Conservation (phyloP, 2,888 invertebrate species). For the Catocala nupta region DNA sequence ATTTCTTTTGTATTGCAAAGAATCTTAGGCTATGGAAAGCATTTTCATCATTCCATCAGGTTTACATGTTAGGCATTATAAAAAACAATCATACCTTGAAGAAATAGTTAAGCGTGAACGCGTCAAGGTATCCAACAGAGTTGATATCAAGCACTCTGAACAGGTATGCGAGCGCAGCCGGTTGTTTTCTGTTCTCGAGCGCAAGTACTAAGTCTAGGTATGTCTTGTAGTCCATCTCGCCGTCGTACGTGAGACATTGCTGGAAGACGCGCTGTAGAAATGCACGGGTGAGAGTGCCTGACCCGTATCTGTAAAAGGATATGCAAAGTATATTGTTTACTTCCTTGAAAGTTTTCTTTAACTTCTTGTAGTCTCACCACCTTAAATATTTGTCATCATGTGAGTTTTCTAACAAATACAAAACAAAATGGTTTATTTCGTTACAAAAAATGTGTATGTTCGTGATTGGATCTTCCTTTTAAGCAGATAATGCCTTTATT, state of each 20-base stretch:
- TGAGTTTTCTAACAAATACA: too few relatives aligned
- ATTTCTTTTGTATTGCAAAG: too few relatives aligned
- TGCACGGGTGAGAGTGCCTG: conserved; percentile 95
- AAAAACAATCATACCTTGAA: conserved; percentile 89
- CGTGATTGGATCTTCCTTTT: too few relatives aligned
- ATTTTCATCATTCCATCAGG: too few relatives aligned
- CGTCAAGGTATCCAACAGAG: conserved; percentile 94
- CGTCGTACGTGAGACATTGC: conserved; percentile 97
- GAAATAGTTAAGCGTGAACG: conserved; percentile 97
- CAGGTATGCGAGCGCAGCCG: conserved; percentile 96
- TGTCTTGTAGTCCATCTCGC: conserved; percentile 98
- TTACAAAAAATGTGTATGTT: too few relatives aligned
- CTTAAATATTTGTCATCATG: too few relatives aligned
- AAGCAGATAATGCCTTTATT: too few relatives aligned
- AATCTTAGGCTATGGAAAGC: too few relatives aligned
- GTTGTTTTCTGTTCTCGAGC: conserved; percentile 96
- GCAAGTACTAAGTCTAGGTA: conserved; percentile 98
- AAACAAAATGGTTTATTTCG: too few relatives aligned
- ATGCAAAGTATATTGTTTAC: not conserved
- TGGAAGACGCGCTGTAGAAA: conserved; percentile 98
- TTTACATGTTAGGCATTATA: too few relatives aligned
- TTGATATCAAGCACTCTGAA: conserved; percentile 97
- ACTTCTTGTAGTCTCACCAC: too few relatives aligned
- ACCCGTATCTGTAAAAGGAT: conserved; percentile 90
- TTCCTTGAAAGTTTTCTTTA: not conserved